phyloP scores from a whole-genome alignment of 1,140 invertebrate genomes.

The Holotrichia oblita region DNA sequence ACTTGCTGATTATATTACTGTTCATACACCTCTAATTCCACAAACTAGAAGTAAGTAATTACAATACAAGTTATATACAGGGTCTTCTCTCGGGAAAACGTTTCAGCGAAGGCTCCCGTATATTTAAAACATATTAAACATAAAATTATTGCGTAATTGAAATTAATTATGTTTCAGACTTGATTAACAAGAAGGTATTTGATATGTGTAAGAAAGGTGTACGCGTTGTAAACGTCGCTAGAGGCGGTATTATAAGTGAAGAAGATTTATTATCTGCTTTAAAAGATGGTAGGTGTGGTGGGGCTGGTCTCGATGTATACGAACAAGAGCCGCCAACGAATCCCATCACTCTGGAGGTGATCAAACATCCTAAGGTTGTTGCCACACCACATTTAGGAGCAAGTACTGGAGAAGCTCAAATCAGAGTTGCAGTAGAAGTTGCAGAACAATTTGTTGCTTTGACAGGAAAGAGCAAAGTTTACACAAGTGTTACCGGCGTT shows the following conservation, averaged over 20 bases:
- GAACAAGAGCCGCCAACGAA: constrained; percentile 85
- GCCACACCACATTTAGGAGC: constrained; percentile 96
- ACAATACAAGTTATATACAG: too few species aligned
- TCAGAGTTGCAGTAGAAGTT: constrained; percentile 92
- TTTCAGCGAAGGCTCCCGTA: too few species aligned
- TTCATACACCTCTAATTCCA: constrained; percentile 95
- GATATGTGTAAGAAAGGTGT: constrained; percentile 88
- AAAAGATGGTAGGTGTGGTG: constrained; percentile 82
- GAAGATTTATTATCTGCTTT: constrained; percentile 76
- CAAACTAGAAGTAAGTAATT: constrained; percentile 84
- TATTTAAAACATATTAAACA: too few species aligned
- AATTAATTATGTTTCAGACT: constrained; percentile 70
- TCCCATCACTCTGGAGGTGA: constrained; percentile 73
- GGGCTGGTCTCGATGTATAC: constrained; percentile 94
- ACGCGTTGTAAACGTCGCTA: constrained; percentile 91
- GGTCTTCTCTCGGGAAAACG: too few species aligned
- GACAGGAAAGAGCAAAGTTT: constrained; percentile 66
- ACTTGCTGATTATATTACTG: constrained; percentile 93
- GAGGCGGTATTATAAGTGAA: constrained; percentile 94
- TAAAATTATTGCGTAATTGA: too few species aligned
- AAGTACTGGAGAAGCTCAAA: constrained; percentile 93
- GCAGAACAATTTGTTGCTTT: constrained; percentile 91
- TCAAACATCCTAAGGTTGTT: constrained; percentile 84
- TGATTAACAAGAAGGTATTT: constrained; percentile 84
- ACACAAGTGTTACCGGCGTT: constrained; percentile 60